These are phyloP conservation scores for Drosophila nigritarsus DNA, from an alignment of 2,888 invertebrate species.

Conservation along the genomic window DNA sequence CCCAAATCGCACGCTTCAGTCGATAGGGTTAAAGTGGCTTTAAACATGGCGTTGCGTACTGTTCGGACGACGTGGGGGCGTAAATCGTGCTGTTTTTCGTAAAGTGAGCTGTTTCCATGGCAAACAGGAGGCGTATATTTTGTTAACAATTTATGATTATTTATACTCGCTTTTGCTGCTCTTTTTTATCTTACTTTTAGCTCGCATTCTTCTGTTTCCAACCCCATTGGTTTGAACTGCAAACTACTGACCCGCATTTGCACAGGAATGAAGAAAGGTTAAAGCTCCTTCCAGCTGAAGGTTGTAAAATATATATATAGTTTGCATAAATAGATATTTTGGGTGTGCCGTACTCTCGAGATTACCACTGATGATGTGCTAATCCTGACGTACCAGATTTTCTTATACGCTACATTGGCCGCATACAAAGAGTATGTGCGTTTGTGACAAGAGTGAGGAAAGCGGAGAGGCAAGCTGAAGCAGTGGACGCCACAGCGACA, in stretches of 20 bases:
- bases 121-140: conserved; percentile 57
- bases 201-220: conserved; percentile 9
- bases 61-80: conserved; percentile 5
- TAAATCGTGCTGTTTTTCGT: conserved; percentile 1
- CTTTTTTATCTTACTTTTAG: conserved; percentile 28
- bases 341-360: conserved; percentile 22
- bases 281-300: conserved; percentile 13
- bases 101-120: conserved; percentile 33
- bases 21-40: conserved; percentile 73
- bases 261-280: conserved; percentile 38
- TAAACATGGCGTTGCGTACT: conserved; percentile 39
- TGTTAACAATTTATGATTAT: conserved; percentile 77
- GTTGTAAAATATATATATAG: conserved; percentile 17
- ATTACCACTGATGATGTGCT: conserved; percentile 66
- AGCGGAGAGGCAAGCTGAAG: neutral
- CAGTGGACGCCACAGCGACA: conserved; percentile 27
- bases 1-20: conserved; percentile 61
- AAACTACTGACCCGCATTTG: conserved; percentile 59
- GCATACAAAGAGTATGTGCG: neutral
- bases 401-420: conserved; percentile 41
- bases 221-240: conserved; percentile 16
- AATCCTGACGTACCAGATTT: conserved; percentile 54
- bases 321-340: conserved; percentile 59
- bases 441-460: neutral
- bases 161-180: conserved; percentile 53